These are phyloP conservation scores for Ceyx margarethae DNA, from an alignment of 2,113 vertebrate species.

Conservation along the genomic window DNA sequence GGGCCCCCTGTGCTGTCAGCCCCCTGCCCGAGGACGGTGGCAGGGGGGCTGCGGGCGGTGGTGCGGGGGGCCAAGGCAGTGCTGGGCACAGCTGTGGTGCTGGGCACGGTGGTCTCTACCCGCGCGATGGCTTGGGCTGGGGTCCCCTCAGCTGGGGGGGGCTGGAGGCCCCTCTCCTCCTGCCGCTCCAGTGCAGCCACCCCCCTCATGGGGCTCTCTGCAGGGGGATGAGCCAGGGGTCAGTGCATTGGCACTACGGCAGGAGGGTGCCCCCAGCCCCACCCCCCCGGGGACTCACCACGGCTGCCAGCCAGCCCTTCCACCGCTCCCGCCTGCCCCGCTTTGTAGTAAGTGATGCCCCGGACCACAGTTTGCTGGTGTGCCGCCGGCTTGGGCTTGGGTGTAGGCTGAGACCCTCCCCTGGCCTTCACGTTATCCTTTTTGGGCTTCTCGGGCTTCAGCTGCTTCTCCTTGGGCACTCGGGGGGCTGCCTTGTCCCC, in stretches of 20 bases:
- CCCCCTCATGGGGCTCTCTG: conserved; percentile 77
- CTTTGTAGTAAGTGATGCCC: conserved; percentile 96
- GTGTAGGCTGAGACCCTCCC: conserved; percentile 70
- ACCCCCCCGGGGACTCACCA: not conserved
- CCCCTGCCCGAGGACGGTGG: not conserved
- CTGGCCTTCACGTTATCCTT: conserved; percentile 79
- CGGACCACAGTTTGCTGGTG: conserved; percentile 86
- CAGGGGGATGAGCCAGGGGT: not conserved
- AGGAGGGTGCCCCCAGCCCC: not conserved
- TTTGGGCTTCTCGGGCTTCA: conserved; percentile 80
- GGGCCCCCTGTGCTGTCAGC: not conserved
- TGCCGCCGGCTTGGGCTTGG: conserved; percentile 76
- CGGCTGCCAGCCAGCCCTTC: conserved; percentile 58
- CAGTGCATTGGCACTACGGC: fast-evolving
- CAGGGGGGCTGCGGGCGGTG: not conserved
- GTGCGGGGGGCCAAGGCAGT: not conserved
- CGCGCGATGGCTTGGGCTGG: not conserved
- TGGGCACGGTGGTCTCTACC: not conserved
- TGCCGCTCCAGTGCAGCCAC: conserved; percentile 61
- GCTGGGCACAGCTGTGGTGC: conserved; percentile 25
- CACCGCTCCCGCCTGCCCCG: conserved; percentile 63
- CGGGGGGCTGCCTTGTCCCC: conserved; percentile 69
- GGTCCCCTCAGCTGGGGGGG: conserved; percentile 34
- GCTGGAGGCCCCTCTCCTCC: conserved; percentile 39
- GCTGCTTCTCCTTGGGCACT: conserved; percentile 82